These are phyloP conservation scores for Rhopilema esculentum DNA, from an alignment of 30 jellyfish, hydroid and myxozoan species.

Conservation along the genomic window DNA sequence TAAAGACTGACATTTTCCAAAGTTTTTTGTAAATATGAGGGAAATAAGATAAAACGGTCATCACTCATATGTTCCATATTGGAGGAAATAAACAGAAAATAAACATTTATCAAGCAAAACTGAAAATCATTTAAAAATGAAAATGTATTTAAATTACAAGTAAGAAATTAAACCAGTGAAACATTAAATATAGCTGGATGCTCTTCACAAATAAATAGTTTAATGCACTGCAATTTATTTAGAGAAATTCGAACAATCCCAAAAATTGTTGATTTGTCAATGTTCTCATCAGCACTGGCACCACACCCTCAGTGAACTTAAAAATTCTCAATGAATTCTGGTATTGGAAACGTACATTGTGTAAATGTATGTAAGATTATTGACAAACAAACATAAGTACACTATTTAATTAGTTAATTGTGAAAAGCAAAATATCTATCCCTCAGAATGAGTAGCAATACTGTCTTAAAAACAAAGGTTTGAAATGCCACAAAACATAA, in stretches of 20 bases:
- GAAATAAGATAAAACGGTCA: no score
- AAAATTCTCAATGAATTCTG: no score
- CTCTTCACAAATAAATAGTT: background rate
- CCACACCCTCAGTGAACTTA: no score
- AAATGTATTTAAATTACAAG: background rate
- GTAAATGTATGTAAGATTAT: no score
- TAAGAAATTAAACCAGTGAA: background rate
- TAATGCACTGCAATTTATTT: background rate
- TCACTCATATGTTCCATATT: no score
- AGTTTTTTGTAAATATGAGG: no score
- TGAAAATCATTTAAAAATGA: background rate
- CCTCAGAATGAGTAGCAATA: conserved; percentile 1
- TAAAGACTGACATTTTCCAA: no score
- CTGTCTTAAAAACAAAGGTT: background rate
- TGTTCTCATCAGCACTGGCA: no score
- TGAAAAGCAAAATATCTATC: background rate
- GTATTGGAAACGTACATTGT: no score
- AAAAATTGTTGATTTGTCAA: no score
- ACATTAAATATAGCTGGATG: background rate
- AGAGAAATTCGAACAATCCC: no score
- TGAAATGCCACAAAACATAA: background rate
- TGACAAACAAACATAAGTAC: no score
- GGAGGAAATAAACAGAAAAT: background rate
- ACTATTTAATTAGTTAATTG: background rate
- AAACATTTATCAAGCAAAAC: background rate